Evolutionary conservation across 2,888 invertebrate species (phyloP).

Genomic region (Rotaria magnacalcarata): DNA sequence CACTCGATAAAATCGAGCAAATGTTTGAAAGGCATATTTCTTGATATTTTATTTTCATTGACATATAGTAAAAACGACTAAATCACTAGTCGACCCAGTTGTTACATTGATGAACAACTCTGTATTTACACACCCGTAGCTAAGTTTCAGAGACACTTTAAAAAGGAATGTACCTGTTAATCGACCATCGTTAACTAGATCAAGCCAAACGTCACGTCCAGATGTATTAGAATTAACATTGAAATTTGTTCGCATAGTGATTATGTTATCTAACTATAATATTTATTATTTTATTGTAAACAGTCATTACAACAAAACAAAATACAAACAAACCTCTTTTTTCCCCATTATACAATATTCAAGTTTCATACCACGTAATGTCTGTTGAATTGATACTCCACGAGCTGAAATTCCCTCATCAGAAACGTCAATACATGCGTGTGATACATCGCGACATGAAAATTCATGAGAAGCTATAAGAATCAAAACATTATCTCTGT

Average conservation of each 20-base stretch:
- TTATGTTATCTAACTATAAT: slow-evolving; percentile 56
- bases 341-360: slow-evolving; percentile 42
- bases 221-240: slow-evolving; percentile 54
- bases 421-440: slow-evolving; percentile 63
- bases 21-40: too few relatives aligned
- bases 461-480: not conserved
- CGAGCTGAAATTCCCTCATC: slow-evolving; percentile 51
- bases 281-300: slow-evolving; percentile 56
- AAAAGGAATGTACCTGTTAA: not conserved
- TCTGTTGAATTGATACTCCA: slow-evolving; percentile 61
- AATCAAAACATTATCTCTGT: not conserved
- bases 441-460: slow-evolving; percentile 48
- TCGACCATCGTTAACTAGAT: not conserved
- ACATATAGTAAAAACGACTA: too few relatives aligned
- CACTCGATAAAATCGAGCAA: too few relatives aligned
- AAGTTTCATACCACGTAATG: slow-evolving; percentile 57
- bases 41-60: too few relatives aligned
- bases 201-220: not conserved
- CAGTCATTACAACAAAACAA: slow-evolving; percentile 52
- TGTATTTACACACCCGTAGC: too few relatives aligned
- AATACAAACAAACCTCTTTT: slow-evolving; percentile 31
- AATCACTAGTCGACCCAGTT: too few relatives aligned
- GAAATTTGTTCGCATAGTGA: slow-evolving; percentile 8
- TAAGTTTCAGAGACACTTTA: too few relatives aligned
- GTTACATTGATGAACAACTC: too few relatives aligned